Evolutionary conservation across 2,113 vertebrate species (phyloP), one percentile per base, ranked within the genome.

Genomic region (Corythornis madagascariensis): DNA sequence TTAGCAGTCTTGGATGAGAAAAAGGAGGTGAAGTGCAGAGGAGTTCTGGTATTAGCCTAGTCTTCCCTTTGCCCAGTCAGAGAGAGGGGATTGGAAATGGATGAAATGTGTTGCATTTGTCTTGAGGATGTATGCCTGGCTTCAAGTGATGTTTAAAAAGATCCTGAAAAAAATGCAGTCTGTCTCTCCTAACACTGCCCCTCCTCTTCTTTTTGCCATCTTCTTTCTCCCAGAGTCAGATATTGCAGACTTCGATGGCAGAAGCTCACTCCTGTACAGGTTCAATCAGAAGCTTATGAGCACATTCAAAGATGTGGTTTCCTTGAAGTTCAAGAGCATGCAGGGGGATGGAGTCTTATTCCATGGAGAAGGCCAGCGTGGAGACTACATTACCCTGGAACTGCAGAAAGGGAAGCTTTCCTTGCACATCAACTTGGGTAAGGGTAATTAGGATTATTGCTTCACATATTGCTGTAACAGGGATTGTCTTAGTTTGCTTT

Each of bases 221-320:
- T 91, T 89, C 31, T 87, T 90, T 94, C 43, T 77, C 72, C 31
- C 77, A 99, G 99, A 99, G 97, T 99, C 99, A 0, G 98, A 98
- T 16, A 96, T 99, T 82, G 99, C 98, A 8, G 99, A 99, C 96
- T 99, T 99, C 60, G 98, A 99, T 61, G 99, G 99, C 97, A 97
- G 99, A 91, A 99, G 99, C 94, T 99, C 99, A 4, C 97, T 99
- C 85, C 98, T 99, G n/a, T 99, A 99, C 90, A 98, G 99, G 97
- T 99, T 99, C 95, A 99, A 99, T 97, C 99, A 99, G 97, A 99
- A 99, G 94, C 97, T 99, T 83, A 99, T 99, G 98, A 99, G 98
- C 48, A 99, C 99, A 1, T 98, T 99, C 96, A 99, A 99, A 97
- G 99, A 99, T 56, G 99, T 99, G 80, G 98, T 99, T 95, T 99